Percentiles rank a stretch among this genome's conserved stretches.
These are phyloP conservation scores for Enteromius radiatus DNA, from an alignment of 2,797 vertebrate genomes.

Conservation along the genomic window DNA sequence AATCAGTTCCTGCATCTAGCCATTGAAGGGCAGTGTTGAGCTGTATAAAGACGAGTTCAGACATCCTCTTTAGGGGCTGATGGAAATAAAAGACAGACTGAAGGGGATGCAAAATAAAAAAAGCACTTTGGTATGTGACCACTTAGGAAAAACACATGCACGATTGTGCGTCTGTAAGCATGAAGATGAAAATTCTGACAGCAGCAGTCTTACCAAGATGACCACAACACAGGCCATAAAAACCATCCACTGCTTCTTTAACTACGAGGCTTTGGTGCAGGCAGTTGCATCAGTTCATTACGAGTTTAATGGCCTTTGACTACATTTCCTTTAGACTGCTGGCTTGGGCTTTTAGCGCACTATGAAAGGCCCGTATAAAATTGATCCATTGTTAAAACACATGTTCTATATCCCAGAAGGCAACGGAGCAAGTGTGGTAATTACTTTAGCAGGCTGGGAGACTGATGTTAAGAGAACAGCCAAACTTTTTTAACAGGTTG, in stretches of 20 bases:
- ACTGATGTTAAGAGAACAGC: constrained; percentile 62
- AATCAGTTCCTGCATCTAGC: constrained; percentile 12
- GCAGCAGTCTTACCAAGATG: constrained; percentile 47
- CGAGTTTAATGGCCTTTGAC: constrained; percentile 57
- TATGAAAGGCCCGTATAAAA: constrained; percentile 55
- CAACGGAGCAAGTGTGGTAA: constrained; percentile 61
- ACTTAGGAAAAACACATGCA: constrained; percentile 62
- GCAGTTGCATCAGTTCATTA: constrained; percentile 64
- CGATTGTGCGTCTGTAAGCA: background rate
- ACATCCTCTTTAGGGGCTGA: constrained; percentile 24
- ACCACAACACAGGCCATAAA: constrained; percentile 49
- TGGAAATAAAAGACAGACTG: constrained; percentile 42
- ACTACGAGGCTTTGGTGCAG: constrained; percentile 39
- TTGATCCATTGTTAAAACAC: constrained; percentile 61
- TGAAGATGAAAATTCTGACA: constrained; percentile 52
- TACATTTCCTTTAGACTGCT: constrained; percentile 59
- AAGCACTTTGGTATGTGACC: constrained; percentile 55
- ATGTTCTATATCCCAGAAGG: constrained; percentile 54
- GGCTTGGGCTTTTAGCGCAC: constrained; percentile 45
- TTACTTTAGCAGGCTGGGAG: constrained; percentile 63
- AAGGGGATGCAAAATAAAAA: constrained; percentile 28
- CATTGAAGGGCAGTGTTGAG: constrained; percentile 69
- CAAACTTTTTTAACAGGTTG: constrained; percentile 50
- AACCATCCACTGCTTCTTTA: constrained; percentile 50
- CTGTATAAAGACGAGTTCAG: constrained; percentile 30